phyloP scores from a whole-genome alignment of 2,888 invertebrate genomes.

The Margaritifera margaritifera region DNA sequence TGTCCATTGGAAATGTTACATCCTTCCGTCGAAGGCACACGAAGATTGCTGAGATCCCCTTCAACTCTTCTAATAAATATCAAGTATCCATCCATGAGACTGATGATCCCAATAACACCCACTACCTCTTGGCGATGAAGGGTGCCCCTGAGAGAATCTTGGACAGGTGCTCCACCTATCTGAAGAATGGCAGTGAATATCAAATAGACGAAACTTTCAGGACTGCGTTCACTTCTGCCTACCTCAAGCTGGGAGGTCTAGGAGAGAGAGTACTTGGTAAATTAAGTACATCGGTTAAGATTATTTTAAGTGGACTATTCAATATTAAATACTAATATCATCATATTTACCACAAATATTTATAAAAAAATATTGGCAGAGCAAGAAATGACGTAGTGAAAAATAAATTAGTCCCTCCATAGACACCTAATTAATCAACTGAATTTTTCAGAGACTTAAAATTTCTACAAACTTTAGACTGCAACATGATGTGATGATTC shows the following conservation, averaged over 20 bases:
- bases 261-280: conserved; percentile 86
- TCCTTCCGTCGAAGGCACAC: conserved; percentile 68
- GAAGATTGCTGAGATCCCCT: conserved; percentile 74
- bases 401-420: no score
- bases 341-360: no score
- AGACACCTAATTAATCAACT: no score
- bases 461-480: no score
- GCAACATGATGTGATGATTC: no score
- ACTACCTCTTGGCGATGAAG: conserved; percentile 89
- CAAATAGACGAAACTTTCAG: conserved; percentile 93
- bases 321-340: no score
- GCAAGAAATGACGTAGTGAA: no score
- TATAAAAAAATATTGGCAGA: no score
- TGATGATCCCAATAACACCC: conserved; percentile 81
- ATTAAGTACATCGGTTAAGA: conserved; percentile 2
- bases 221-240: conserved; percentile 94
- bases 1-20: conserved; percentile 69
- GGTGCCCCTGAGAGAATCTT: conserved; percentile 94
- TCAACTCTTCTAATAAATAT: conserved; percentile 76
- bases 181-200: conserved; percentile 94
- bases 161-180: conserved; percentile 90
- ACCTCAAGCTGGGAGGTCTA: conserved; percentile 86
- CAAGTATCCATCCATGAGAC: conserved; percentile 92
- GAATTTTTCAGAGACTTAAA: no score
- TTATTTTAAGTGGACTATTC: not conserved